A percentile compares a stretch with the other conserved stretches of the same genome.
Evolutionary conservation across 1,140 invertebrate genomes (phyloP).

Genomic region (Ericerus pela): DNA sequence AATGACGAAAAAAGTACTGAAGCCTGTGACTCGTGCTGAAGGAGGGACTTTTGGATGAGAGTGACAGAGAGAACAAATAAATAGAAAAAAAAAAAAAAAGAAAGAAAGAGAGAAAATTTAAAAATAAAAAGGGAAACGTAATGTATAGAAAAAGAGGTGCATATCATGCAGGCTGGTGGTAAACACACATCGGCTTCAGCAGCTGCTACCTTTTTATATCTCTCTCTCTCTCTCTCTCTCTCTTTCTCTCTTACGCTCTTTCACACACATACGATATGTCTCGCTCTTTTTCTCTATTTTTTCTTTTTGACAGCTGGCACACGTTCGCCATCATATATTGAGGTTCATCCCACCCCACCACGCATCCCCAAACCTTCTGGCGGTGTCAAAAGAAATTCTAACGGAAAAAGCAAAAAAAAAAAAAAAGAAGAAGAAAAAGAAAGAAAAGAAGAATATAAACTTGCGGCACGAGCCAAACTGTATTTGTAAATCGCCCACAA

Average conservation of each 20-base stretch:
- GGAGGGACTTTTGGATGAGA: background rate
- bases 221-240: too few species aligned
- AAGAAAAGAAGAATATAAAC: background rate
- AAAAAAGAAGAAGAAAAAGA: background rate
- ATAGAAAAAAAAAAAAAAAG: background rate
- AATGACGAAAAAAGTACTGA: background rate
- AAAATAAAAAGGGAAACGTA: background rate
- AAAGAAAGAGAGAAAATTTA: background rate
- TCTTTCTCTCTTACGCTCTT: too few species aligned
- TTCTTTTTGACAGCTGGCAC: slow-evolving; percentile 11
- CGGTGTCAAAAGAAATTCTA: slow-evolving; percentile 2
- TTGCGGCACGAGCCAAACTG: background rate
- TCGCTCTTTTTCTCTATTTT: too few species aligned
- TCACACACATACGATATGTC: too few species aligned
- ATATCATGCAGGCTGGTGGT: background rate
- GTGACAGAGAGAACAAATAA: background rate
- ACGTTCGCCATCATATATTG: background rate
- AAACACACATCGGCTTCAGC: background rate
- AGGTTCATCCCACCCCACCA: too few species aligned
- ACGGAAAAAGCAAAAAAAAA: background rate
- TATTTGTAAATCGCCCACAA: too few species aligned
- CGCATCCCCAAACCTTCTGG: too few species aligned
- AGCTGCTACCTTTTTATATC: background rate
- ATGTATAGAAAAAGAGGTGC: background rate
- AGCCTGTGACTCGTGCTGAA: background rate